These are phyloP conservation scores for Drosophila chauvacae DNA, from an alignment of 1,140 invertebrate genomes.

Conservation along the genomic window DNA sequence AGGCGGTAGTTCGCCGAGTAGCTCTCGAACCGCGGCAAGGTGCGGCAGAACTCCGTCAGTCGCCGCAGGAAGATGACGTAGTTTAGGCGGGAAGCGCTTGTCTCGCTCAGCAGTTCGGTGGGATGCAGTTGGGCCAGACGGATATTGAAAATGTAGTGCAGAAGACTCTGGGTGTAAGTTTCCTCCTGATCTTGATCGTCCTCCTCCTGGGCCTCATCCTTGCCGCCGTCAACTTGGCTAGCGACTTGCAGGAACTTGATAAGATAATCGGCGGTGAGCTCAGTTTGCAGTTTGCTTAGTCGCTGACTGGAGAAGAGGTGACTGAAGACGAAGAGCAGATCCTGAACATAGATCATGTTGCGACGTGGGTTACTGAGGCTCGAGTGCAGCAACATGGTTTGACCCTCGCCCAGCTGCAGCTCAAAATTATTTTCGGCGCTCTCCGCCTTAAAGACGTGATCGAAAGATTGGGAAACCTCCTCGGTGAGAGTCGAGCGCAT, in stretches of 20 bases:
- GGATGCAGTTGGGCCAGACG: conserved; percentile 59
- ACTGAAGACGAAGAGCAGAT: conserved; percentile 58
- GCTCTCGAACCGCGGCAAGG: conserved; percentile 46
- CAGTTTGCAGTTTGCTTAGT: conserved; percentile 46
- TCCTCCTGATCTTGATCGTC: conserved; percentile 29
- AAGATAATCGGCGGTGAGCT: conserved; percentile 56
- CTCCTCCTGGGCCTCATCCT: conserved; percentile 3
- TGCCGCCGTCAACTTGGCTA: conserved; percentile 43
- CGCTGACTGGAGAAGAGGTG: conserved; percentile 48
- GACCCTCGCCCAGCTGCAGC: conserved; percentile 58
- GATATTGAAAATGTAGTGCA: conserved; percentile 75
- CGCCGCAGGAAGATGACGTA: conserved; percentile 66
- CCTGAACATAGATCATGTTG: conserved; percentile 74
- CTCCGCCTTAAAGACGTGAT: conserved; percentile 45
- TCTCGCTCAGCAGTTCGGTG: conserved; percentile 60
- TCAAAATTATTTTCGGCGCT: conserved; percentile 37
- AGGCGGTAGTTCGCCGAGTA: conserved; percentile 62
- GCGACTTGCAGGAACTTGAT: conserved; percentile 67
- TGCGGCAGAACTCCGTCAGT: conserved; percentile 56
- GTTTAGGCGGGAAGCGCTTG: conserved; percentile 44
- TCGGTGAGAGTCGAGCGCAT: conserved; percentile 16
- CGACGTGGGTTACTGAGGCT: conserved; percentile 59
- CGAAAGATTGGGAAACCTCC: conserved; percentile 28
- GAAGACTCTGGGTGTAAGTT: conserved; percentile 45
- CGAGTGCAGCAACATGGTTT: conserved; percentile 34